Evolutionary conservation across 1,140 invertebrate genomes (phyloP), one percentile per base, ranked within the genome.

Genomic region (Scaptomyza montana): DNA sequence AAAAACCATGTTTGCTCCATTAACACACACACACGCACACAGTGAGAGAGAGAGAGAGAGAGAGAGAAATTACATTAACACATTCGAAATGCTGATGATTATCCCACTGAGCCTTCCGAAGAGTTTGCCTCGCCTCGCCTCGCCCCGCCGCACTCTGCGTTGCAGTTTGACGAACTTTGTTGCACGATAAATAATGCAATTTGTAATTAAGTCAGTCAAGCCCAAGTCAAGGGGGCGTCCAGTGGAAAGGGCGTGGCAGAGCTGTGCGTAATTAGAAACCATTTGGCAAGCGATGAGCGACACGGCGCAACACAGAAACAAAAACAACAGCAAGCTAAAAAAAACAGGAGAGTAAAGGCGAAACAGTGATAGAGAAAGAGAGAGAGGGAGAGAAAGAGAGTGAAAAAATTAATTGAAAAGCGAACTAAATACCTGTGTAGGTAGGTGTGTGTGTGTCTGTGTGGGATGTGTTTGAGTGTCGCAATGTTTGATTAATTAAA

Each of bases 141-240:
- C 30, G 7, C 30, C 30, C 5, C 30, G 30, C 30, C 7, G 5
- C 19, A 53, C 53, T 5, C 53, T 43, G 59, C 19, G 47, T 50
- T 81, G 67, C 77, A 89, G 85, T 87, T 87, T 87, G 84, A 87
- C 85, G 85, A 87, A 87, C 84, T 87, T 84, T 87, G 79, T 71
- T 78, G 85, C 72, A 78, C 63, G 84, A 79, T 87, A 89, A 87
- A 87, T 87, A 87, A 87, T 87, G 84, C 85, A 87, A 89, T 84
- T 87, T 89, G 84, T 89, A 89, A 89, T 87, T 89, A 87, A 87
- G 82, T 84, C 84, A 87, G 79, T 87, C 81, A 86, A 60, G 39
- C 39, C 74, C 82, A 78, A 56, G 50, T 46, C 39, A 46, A 74
- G 50, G 50, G 57, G 53, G 63, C 54, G 59, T 30, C 21, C 19